These are phyloP conservation scores for Melanerpes formicivorus DNA, from an alignment of 2,113 vertebrate species.

Conservation along the genomic window DNA sequence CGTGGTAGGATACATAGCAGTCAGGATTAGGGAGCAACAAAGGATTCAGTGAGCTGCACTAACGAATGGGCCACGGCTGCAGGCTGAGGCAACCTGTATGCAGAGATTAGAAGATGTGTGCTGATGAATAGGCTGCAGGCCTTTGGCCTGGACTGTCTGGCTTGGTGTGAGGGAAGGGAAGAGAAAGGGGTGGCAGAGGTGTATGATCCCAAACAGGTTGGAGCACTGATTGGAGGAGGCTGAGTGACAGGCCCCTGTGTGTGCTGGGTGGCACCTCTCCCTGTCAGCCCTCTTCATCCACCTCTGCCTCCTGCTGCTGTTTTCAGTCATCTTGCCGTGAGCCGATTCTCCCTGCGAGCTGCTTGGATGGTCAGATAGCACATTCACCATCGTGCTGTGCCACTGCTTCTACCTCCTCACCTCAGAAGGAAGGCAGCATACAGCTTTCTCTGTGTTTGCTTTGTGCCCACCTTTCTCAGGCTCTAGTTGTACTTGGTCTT, in stretches of 20 bases:
- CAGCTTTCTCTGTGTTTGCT: not conserved
- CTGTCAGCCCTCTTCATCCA: not conserved
- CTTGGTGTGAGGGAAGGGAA: conserved; percentile 6
- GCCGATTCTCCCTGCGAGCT: not conserved
- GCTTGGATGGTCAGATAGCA: not conserved
- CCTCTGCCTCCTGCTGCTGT: not conserved
- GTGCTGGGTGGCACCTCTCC: not conserved
- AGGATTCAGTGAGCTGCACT: conserved; percentile 52
- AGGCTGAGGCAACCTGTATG: conserved; percentile 1
- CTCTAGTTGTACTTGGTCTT: not conserved
- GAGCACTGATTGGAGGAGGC: not conserved
- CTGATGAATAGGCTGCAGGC: conserved; percentile 11
- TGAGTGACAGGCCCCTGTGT: not conserved
- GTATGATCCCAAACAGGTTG: not conserved
- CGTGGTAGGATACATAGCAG: not conserved
- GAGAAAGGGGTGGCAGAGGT: not conserved
- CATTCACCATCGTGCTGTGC: not conserved
- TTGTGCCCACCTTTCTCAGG: not conserved
- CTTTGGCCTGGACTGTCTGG: not conserved
- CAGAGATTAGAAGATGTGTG: conserved; percentile 24
- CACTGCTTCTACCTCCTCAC: not conserved
- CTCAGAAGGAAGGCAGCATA: not conserved
- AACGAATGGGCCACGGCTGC: conserved; percentile 25
- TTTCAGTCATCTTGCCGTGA: not conserved
- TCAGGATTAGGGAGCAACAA: conserved; percentile 37